Evolutionary conservation across 2,113 vertebrate species (phyloP).

Genomic region (Leptosomus discolor): DNA sequence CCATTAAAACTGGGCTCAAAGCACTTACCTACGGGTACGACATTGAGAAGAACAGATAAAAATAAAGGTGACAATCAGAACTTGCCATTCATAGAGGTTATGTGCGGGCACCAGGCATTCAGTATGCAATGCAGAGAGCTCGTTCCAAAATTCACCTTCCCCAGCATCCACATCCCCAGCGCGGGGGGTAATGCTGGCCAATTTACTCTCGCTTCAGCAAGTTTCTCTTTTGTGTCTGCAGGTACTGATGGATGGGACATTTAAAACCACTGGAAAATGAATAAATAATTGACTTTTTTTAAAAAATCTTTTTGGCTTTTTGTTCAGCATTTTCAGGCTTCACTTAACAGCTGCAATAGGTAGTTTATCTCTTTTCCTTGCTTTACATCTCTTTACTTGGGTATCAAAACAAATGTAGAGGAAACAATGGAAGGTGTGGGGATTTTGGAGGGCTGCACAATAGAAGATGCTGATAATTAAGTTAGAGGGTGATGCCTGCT

Average conservation of each 20-base stretch:
- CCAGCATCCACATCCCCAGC: background rate
- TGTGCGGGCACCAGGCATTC: fast-evolving
- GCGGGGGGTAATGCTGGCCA: fast-evolving
- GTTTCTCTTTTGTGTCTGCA: background rate
- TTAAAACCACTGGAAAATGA: background rate
- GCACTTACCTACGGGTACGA: background rate
- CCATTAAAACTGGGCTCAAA: background rate
- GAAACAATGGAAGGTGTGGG: fast-evolving
- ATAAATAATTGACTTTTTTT: background rate
- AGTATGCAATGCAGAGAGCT: background rate
- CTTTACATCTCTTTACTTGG: background rate
- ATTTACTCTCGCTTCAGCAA: background rate
- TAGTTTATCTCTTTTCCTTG: background rate
- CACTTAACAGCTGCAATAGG: background rate
- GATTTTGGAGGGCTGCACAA: fast-evolving
- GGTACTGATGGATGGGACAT: background rate
- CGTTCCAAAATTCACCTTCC: background rate
- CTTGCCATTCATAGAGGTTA: fast-evolving
- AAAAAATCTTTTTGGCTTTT: background rate
- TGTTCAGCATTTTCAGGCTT: background rate
- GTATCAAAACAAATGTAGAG: background rate
- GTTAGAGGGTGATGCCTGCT: background rate
- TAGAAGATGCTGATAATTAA: background rate
- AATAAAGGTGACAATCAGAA: background rate
- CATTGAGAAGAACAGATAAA: background rate